A percentile compares a stretch with the other conserved stretches of the same genome.
phyloP scores from a whole-genome alignment of 2,797 vertebrate genomes.

The Acanthopagrus latus region DNA sequence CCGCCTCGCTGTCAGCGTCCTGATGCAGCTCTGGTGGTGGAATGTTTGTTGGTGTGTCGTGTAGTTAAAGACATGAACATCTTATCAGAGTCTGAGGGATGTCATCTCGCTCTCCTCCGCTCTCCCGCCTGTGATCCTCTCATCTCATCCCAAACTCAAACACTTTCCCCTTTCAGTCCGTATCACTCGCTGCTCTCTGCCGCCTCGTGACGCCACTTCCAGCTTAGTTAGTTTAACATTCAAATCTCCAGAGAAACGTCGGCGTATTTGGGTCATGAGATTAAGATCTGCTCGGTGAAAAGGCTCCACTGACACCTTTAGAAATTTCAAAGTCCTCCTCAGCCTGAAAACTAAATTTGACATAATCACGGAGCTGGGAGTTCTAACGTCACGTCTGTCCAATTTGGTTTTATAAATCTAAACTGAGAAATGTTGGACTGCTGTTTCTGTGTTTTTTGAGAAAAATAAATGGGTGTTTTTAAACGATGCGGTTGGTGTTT shows the following conservation, averaged over 20 bases:
- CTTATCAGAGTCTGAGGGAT: not conserved
- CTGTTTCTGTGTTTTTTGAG: not conserved
- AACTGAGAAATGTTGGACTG: not conserved
- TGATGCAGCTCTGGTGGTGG: not conserved
- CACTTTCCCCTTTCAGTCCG: not conserved
- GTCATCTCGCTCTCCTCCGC: not conserved
- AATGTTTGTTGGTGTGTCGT: no score
- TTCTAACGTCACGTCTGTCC: conserved; percentile 2
- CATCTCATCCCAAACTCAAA: not conserved
- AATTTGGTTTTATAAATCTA: not conserved
- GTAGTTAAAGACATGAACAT: not conserved
- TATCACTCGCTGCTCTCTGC: conserved; percentile 10
- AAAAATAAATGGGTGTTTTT: not conserved
- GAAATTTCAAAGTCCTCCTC: conserved; percentile 25
- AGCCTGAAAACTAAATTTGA: conserved; percentile 22
- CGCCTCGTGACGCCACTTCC: conserved; percentile 32
- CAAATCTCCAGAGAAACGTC: conserved; percentile 34
- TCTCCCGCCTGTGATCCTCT: conserved; percentile 16
- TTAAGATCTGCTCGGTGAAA: conserved; percentile 40
- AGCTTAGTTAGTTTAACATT: conserved; percentile 56
- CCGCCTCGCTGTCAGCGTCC: no score
- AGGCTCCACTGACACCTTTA: conserved; percentile 41
- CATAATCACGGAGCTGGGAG: conserved; percentile 28
- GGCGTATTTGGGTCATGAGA: conserved; percentile 59
- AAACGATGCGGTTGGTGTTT: not conserved